Evolutionary conservation across 2,113 vertebrate species (phyloP).

Genomic region (Hucho hucho): DNA sequence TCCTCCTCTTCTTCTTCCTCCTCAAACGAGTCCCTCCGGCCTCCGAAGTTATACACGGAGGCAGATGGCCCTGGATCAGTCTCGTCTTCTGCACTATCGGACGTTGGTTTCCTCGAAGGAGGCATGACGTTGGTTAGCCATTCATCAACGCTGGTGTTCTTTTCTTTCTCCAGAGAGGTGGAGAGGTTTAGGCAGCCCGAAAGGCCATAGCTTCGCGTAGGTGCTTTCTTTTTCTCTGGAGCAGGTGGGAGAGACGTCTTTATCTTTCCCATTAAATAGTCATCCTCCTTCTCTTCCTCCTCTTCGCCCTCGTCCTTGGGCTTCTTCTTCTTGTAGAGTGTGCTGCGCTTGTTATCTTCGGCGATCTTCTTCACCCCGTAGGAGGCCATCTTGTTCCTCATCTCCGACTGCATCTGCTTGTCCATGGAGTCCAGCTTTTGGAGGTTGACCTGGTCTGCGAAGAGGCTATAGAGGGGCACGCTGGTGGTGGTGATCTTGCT

Average conservation of each 20-base stretch:
- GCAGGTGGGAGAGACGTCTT: too few relatives aligned
- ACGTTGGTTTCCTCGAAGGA: conserved; percentile 64
- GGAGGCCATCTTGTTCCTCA: conserved; percentile 84
- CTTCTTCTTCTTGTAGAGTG: conserved; percentile 92
- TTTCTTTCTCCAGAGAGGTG: conserved; percentile 57
- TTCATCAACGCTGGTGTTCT: conserved; percentile 71
- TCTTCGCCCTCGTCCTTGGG: conserved; percentile 74
- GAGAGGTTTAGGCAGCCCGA: conserved; percentile 67
- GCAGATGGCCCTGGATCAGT: conserved; percentile 70
- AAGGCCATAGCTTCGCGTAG: conserved; percentile 56
- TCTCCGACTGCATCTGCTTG: conserved; percentile 83
- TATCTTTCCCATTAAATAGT: conserved; percentile 61
- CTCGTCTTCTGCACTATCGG: conserved; percentile 55
- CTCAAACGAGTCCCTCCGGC: conserved; percentile 66
- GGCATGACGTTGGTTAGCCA: conserved; percentile 84
- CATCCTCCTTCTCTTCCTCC: conserved; percentile 56
- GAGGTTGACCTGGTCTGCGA: conserved; percentile 88
- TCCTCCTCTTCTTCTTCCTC: conserved; percentile 67
- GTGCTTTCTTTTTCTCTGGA: conserved; percentile 35
- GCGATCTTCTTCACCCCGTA: conserved; percentile 90
- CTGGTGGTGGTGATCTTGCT: conserved; percentile 81
- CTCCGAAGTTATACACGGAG: conserved; percentile 79
- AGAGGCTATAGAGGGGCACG: conserved; percentile 89
- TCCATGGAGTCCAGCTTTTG: conserved; percentile 84
- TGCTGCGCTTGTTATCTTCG: conserved; percentile 89